A percentile compares a stretch with the other conserved stretches of the same genome.
Conservation (phyloP, 1,140 invertebrate species). For the Aphelenchoides fujianensis region DNA sequence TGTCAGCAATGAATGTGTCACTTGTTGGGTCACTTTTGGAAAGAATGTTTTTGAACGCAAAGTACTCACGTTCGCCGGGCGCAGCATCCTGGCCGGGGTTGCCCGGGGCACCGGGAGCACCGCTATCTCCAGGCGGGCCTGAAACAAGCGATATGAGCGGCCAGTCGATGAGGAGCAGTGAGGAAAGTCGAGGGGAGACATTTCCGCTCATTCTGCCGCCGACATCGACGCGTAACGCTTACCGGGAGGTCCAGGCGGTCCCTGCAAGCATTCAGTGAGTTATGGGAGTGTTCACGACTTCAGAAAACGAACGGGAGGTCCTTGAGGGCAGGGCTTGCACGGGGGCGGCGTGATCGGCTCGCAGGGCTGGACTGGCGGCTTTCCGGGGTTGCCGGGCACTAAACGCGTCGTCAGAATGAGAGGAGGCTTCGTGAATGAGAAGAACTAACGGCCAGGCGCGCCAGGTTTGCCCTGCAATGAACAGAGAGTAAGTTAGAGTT, state of each 20-base stretch:
- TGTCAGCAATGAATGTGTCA: too few relatives aligned
- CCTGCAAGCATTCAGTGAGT: background rate
- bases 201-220: too few relatives aligned
- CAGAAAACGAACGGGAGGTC: conserved; percentile 24
- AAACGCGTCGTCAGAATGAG: background rate
- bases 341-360: conserved; percentile 52
- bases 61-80: too few relatives aligned
- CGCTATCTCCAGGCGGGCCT: background rate
- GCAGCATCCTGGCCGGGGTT: background rate
- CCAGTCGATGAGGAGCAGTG: too few relatives aligned
- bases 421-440: background rate
- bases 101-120: background rate
- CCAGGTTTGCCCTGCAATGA: conserved; percentile 23
- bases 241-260: background rate
- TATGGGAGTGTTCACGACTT: background rate
- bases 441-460: conserved; percentile 25
- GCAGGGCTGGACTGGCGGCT: conserved; percentile 46
- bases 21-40: too few relatives aligned
- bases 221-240: background rate
- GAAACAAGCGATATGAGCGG: background rate
- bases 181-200: too few relatives aligned
- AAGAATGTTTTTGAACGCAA: too few relatives aligned
- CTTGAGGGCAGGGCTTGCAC: conserved; percentile 51
- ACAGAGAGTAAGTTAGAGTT: background rate
- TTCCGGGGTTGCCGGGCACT: conserved; percentile 36